These are phyloP conservation scores for Rhynchomys soricoides DNA, from an alignment of 2,113 vertebrate genomes.

Conservation along the genomic window DNA sequence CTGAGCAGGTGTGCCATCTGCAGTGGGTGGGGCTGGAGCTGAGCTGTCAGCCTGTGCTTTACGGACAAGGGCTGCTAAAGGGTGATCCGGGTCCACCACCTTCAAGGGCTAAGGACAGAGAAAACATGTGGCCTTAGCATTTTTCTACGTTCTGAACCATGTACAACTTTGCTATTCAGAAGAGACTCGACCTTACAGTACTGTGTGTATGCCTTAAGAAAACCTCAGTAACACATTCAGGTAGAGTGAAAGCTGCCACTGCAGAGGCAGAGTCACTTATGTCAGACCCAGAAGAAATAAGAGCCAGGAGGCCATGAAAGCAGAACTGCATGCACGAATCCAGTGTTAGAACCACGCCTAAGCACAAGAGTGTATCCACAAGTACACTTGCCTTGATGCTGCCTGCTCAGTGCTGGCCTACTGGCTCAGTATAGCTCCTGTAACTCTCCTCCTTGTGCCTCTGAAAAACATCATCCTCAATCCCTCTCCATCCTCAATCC, in stretches of 20 bases:
- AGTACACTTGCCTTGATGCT: no score
- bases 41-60: constrained; percentile 93
- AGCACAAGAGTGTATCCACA: neutral
- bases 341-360: neutral
- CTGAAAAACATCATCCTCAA: neutral
- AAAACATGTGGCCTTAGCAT: neutral
- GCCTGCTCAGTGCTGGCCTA: neutral
- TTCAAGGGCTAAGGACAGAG: constrained; percentile 91
- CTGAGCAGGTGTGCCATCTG: constrained; percentile 82
- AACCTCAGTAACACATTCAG: neutral
- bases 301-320: neutral
- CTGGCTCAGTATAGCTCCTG: neutral
- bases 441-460: neutral
- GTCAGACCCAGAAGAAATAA: neutral
- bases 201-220: accelerated
- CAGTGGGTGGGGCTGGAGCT: constrained; percentile 80
- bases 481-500: neutral
- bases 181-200: neutral
- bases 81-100: constrained; percentile 98
- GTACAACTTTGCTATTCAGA: no score
- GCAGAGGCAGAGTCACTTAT: neutral
- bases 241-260: neutral
- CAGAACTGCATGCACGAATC: no score
- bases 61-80: constrained; percentile 93
- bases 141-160: accelerated